These are phyloP conservation scores for Coelopa frigida DNA, from an alignment of 1,140 invertebrate species.

Conservation along the genomic window DNA sequence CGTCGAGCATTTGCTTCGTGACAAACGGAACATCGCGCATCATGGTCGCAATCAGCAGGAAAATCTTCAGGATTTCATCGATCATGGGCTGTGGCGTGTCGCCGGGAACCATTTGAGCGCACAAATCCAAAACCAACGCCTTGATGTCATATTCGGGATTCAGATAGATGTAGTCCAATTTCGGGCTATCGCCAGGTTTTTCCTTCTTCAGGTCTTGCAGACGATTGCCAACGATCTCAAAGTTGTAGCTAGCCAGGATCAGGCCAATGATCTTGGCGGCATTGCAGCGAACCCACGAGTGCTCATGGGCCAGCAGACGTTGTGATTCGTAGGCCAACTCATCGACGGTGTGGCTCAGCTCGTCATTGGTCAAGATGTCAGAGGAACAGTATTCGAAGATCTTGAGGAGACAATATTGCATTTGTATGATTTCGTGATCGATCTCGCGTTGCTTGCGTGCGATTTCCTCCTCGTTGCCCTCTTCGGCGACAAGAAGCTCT, in stretches of 20 bases:
- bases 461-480: conserved; percentile 27
- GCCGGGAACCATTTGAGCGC: conserved; percentile 62
- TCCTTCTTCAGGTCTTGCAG: background rate
- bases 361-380: conserved; percentile 39
- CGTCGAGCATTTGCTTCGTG: conserved; percentile 23
- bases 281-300: conserved; percentile 63
- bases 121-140: conserved; percentile 63
- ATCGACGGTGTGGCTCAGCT: conserved; percentile 45
- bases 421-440: conserved; percentile 52
- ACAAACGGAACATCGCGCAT: conserved; percentile 48
- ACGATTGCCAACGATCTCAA: conserved; percentile 46
- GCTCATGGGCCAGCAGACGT: conserved; percentile 54
- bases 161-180: conserved; percentile 53
- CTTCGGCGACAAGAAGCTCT: too few species aligned
- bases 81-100: conserved; percentile 52
- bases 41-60: conserved; percentile 61
- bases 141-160: conserved; percentile 55
- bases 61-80: conserved; percentile 64
- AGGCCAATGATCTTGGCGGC: conserved; percentile 67
- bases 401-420: conserved; percentile 49
- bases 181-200: conserved; percentile 1
- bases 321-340: conserved; percentile 67
- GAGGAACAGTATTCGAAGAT: conserved; percentile 48
- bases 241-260: conserved; percentile 57
- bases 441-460: conserved; percentile 47